Conservation (phyloP, 2,888 invertebrate genomes). For the Tortricodes alternella region DNA sequence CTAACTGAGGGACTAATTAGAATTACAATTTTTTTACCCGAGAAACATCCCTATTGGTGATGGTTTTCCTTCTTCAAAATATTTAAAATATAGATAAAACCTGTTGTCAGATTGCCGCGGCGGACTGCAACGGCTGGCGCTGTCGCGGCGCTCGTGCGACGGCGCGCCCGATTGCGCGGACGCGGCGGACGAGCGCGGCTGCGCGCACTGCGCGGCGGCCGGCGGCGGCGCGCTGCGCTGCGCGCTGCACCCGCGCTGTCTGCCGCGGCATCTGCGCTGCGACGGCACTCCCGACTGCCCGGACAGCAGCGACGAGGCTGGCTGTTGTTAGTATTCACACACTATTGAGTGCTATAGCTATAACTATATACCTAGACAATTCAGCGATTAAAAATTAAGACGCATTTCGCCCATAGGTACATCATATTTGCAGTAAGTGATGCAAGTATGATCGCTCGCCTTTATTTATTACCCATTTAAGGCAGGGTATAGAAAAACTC, state of each 20-base stretch:
- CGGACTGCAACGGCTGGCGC: slow-evolving; percentile 87
- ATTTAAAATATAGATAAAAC: background rate
- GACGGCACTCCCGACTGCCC: slow-evolving; percentile 93
- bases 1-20: too few species aligned
- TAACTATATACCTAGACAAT: too few species aligned
- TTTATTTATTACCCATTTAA: too few species aligned
- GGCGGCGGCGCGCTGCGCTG: slow-evolving; percentile 87
- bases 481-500: too few species aligned
- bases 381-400: too few species aligned
- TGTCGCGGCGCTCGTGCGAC: slow-evolving; percentile 91
- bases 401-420: too few species aligned
- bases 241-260: slow-evolving; percentile 89
- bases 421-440: too few species aligned
- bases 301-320: slow-evolving; percentile 93
- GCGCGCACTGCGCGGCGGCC: slow-evolving; percentile 89
- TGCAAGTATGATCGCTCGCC: too few species aligned
- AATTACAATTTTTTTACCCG: too few species aligned
- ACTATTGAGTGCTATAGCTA: background rate
- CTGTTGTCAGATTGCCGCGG: slow-evolving; percentile 86
- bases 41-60: too few species aligned
- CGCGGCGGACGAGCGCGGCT: slow-evolving; percentile 90
- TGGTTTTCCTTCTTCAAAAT: background rate
- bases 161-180: slow-evolving; percentile 94
- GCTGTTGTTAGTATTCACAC: slow-evolving; percentile 87
- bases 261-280: slow-evolving; percentile 87